These are phyloP conservation scores for Molorchus minor DNA, from an alignment of 2,888 invertebrate genomes.

Conservation along the genomic window DNA sequence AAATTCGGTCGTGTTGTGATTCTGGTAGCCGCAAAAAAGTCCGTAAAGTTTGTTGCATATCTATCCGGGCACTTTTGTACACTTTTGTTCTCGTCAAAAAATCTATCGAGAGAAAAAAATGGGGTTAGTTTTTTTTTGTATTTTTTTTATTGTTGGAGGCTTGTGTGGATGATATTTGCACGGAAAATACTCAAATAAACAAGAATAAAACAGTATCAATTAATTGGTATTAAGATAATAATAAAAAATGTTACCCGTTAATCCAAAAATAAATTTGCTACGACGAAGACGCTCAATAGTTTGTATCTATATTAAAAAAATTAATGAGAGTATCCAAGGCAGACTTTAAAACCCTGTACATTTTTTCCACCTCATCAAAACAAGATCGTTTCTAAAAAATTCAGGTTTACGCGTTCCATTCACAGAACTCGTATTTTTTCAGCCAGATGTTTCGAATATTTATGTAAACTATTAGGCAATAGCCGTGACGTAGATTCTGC, in stretches of 20 bases:
- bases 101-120: conserved; percentile 13
- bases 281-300: no score
- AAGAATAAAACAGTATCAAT: neutral
- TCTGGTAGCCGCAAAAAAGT: conserved; percentile 20
- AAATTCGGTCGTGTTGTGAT: conserved; percentile 20
- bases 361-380: no score
- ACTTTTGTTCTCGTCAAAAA: conserved; percentile 8
- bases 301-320: no score
- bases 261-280: no score
- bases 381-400: no score
- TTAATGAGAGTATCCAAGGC: no score
- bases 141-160: neutral
- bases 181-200: neutral
- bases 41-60: conserved; percentile 39
- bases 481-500: neutral
- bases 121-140: conserved; percentile 8
- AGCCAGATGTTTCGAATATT: neutral
- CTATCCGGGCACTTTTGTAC: conserved; percentile 28
- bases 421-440: no score
- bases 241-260: neutral
- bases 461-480: neutral
- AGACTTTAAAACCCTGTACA: no score
- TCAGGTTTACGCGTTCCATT: no score
- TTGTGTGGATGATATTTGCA: conserved; percentile 15
- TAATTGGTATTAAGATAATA: neutral